Percentiles rank a stretch among this genome's conserved stretches.
Conservation (phyloP, 2,113 vertebrate genomes). For the Bombycilla garrulus region DNA sequence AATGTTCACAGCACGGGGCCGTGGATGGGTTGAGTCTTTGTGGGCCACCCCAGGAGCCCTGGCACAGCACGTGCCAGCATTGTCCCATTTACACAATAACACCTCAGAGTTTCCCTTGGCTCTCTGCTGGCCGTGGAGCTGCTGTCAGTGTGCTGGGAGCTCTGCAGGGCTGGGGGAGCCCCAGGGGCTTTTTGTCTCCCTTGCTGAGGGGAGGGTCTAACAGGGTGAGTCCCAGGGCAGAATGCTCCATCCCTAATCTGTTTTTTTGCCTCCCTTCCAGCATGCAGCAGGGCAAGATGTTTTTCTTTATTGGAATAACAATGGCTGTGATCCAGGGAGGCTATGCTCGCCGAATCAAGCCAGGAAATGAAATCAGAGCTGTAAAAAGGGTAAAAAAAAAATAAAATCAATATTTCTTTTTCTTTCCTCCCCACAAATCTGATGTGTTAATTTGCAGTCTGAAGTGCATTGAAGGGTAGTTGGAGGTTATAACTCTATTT, state of each 20-base stretch:
- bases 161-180: background rate
- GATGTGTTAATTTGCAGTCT: background rate
- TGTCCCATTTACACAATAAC: fast-evolving
- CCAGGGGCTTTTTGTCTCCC: background rate
- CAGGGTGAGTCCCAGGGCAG: background rate
- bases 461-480: background rate
- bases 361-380: constrained; percentile 82
- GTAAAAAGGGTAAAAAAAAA: constrained; percentile 80
- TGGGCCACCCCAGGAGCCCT: background rate
- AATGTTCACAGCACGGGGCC: background rate
- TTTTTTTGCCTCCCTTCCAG: constrained; percentile 68
- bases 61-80: background rate
- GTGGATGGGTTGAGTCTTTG: background rate
- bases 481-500: background rate
- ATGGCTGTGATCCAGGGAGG: constrained; percentile 94
- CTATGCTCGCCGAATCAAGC: constrained; percentile 88
- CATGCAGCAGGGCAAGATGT: constrained; percentile 98
- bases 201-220: background rate
- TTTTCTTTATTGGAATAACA: constrained; percentile 94
- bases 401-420: background rate
- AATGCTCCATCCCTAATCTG: background rate
- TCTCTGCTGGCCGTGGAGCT: background rate
- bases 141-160: background rate
- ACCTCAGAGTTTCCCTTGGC: background rate
- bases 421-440: background rate